These are phyloP conservation scores for Limnodromus scolopaceus DNA, from an alignment of 2,797 vertebrate genomes.

Conservation along the genomic window DNA sequence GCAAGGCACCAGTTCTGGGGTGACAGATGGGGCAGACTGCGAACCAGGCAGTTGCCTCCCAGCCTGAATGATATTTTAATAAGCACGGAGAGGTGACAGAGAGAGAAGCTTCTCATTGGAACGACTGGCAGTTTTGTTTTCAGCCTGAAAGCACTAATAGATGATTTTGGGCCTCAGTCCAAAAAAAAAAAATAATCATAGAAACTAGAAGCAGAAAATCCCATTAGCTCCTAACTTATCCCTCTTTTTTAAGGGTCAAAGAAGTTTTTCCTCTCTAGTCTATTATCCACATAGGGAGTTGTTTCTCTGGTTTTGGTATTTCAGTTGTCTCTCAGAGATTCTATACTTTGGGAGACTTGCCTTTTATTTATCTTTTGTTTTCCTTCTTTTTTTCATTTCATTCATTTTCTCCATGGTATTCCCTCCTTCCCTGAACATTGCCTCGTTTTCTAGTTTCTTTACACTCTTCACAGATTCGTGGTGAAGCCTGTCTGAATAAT, in stretches of 20 bases:
- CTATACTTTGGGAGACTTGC: not conserved
- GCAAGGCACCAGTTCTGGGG: slow-evolving; percentile 40
- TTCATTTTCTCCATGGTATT: not conserved
- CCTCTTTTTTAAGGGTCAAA: not conserved
- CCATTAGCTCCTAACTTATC: not conserved
- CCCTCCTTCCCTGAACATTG: not conserved
- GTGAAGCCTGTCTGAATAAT: not conserved
- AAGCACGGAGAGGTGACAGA: slow-evolving; percentile 64
- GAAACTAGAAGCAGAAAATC: slow-evolving; percentile 33
- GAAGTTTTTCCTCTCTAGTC: not conserved
- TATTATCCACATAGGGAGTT: not conserved
- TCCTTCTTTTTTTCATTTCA: not conserved
- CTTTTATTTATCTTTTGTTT: not conserved
- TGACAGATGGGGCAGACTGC: slow-evolving; percentile 62
- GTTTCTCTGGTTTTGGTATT: not conserved
- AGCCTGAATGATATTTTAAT: slow-evolving; percentile 71
- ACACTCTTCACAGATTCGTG: not conserved
- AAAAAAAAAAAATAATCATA: not conserved
- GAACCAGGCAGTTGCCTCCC: slow-evolving; percentile 52
- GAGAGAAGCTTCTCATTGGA: slow-evolving; percentile 36
- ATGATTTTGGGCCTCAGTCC: slow-evolving; percentile 40
- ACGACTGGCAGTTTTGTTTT: slow-evolving; percentile 67
- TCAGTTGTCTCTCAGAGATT: not conserved
- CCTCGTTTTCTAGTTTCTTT: not conserved
- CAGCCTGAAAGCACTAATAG: slow-evolving; percentile 57